These are phyloP conservation scores for Drosophila koepferae DNA, from an alignment of 2,888 invertebrate species.

Conservation along the genomic window DNA sequence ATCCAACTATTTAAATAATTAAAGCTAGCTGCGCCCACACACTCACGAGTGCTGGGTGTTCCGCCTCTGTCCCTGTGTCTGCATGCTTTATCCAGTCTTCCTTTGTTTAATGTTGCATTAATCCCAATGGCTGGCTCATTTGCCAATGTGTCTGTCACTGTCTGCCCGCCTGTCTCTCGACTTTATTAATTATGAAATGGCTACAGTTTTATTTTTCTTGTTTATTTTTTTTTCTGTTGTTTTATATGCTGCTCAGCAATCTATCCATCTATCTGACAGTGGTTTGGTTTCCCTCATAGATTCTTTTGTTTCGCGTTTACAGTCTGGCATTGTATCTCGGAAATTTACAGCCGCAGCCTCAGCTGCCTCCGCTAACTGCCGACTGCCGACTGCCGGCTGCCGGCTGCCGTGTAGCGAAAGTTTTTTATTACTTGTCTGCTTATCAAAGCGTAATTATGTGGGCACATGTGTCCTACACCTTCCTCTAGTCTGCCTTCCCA, in stretches of 20 bases:
- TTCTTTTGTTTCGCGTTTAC: slow-evolving; percentile 69
- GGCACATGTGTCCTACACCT: slow-evolving; percentile 53
- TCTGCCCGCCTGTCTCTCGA: slow-evolving; percentile 26
- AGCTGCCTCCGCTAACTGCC: background rate
- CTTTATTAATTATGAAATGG: slow-evolving; percentile 77
- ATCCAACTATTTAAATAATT: slow-evolving; percentile 7
- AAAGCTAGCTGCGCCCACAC: background rate
- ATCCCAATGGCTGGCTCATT: slow-evolving; percentile 68
- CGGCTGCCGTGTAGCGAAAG: slow-evolving; percentile 28
- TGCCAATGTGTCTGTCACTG: slow-evolving; percentile 56
- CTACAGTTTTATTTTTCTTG: slow-evolving; percentile 46
- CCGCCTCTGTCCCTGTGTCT: slow-evolving; percentile 10
- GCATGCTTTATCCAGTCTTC: slow-evolving; percentile 32
- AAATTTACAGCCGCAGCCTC: slow-evolving; percentile 11
- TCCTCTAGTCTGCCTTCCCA: slow-evolving; percentile 16
- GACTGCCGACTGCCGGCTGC: background rate
- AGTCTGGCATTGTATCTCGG: slow-evolving; percentile 64
- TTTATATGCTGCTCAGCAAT: slow-evolving; percentile 42
- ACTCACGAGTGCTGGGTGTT: slow-evolving; percentile 39
- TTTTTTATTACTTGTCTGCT: slow-evolving; percentile 74
- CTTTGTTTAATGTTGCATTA: slow-evolving; percentile 74
- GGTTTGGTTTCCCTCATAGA: slow-evolving; percentile 59
- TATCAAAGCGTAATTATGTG: slow-evolving; percentile 78
- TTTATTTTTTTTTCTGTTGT: slow-evolving; percentile 15
- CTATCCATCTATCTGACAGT: slow-evolving; percentile 53